Evolutionary conservation across 1,140 invertebrate species (phyloP), one percentile per base, ranked within the genome.

Genomic region (Musca domestica): DNA sequence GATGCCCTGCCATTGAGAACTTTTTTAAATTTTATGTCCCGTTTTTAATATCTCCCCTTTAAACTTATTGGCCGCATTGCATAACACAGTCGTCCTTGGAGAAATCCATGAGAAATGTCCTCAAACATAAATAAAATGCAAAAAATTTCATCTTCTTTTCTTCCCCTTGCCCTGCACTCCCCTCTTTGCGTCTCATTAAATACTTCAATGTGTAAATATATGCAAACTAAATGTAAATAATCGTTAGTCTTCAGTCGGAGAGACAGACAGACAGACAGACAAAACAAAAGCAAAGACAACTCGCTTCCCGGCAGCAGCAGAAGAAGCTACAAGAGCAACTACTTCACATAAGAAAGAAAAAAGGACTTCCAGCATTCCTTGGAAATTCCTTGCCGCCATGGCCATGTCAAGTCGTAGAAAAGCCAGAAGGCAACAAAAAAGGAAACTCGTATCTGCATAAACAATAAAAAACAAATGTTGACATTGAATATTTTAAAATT

Each of bases 381-480:
- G 10, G n/a, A 41, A 41, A 41, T 41, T 41, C 34, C 34, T 41
- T 41, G 34, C 34, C 2, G 34, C 34, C 2, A 41, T 12, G 34
- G 12, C 34, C 6, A 41, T 41, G 34, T 41, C 34, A 41, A 9
- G 34, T 30, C 27, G 34, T 30, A 30, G 34, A 41, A 51, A 51
- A 22, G 54, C 23, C 30, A 58, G n/a, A n/a, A n/a, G 34, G 27
- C 27, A 41, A 19, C 4, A 52, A 52, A 58, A 61, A 61, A 52
- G 19, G 3, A 22, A 9, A 20, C 20, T 19, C n/a, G 17, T 12
- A 20, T 61, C 27, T 61, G 56, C 56, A 61, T 61, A 61, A 41
- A 61, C 56, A 61, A 61, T 61, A 61, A 41, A 61, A 61, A 61
- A 41, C 56, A 61, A 61, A 61, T 61, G 56, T 61, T 61, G 56